A percentile compares a stretch with the other conserved stretches of the same genome.
Conservation (phyloP, 2,888 invertebrate species). For the Xanthia togata region DNA sequence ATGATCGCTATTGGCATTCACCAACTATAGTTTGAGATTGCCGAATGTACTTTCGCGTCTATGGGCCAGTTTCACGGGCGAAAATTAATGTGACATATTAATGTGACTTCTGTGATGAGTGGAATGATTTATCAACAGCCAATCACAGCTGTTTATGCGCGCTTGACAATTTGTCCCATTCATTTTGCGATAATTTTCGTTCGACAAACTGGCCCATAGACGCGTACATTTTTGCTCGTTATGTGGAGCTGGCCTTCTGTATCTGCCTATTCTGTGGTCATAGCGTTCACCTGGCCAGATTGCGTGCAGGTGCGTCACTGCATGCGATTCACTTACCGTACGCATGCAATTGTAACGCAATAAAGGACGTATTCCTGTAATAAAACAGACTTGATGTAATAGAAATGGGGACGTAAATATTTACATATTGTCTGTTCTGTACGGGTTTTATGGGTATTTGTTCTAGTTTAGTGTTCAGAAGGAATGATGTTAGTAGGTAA, state of each 20-base stretch:
- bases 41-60: not conserved
- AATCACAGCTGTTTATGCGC: too few species aligned
- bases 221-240: not conserved
- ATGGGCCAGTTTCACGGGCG: not conserved
- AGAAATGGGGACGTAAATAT: conserved; percentile 51
- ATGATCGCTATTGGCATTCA: not conserved
- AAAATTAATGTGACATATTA: not conserved
- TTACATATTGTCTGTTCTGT: conserved; percentile 51
- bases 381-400: conserved; percentile 46
- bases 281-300: conserved; percentile 61
- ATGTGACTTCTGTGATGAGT: not conserved
- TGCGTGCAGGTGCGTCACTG: conserved; percentile 64
- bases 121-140: not conserved
- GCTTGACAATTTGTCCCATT: not conserved
- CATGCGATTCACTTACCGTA: conserved; percentile 56
- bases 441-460: conserved; percentile 43
- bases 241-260: not conserved
- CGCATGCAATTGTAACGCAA: conserved; percentile 51
- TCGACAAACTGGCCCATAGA: not conserved
- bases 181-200: not conserved
- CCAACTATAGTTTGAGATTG: not conserved
- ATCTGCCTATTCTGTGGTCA: not conserved
- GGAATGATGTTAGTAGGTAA: conserved; percentile 35
- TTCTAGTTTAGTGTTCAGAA: conserved; percentile 23
- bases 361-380: conserved; percentile 41